Base-by-base conservation (phyloP, 2,113 vertebrate species). In the Xyliphius kryptos region DNA sequence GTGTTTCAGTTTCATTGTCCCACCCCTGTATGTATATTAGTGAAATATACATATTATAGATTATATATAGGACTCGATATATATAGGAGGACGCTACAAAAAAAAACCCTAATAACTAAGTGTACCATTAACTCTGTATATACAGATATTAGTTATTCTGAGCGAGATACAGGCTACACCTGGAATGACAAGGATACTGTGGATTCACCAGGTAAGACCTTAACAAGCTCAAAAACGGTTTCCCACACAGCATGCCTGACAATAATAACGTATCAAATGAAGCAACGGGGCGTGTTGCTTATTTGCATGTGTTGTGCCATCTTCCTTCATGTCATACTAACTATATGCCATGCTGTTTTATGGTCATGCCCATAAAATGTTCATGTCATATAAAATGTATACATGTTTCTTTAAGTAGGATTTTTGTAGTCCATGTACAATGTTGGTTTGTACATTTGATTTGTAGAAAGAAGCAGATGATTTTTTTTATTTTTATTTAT, bases 121-220 rank as follows among this genome's bases (percentile, higher is more conserved):
- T 43, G 36, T 20, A 14, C 26, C 16, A 10, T 56, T 36, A 37
- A 67, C 76, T 81, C 72, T 83, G 59, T 79, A 59, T 74, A 72
- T 81, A 75, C 77, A 87, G 87, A 88, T 72, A 58, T 79, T 77
- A 82, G 76, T 77, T 80, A 79, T 37, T 61, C 77, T 40, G 70
- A 74, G 58, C 77, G 81, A 74, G 85, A 87, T 71, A 68, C 81
- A 21, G 86, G 83, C 67, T 85, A 86, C 72, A 66, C 77, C 0
- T 88, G 86, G 88, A 80, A 64, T 32, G 80, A 83, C 51, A 64
- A 55, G 0, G 80, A 85, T 61, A 57, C 73, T 12, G 62, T 73
- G 22, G 80, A 84, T 22, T 71, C 65, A 10, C 9, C 82, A 80
- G 87, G 86, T 89, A 78, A 84, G 85, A 61, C 21, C 9, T 12